Evolutionary conservation across 1,140 invertebrate species (phyloP), one percentile per base, ranked within the genome.

Genomic region (Plectrocnemia conspersa): DNA sequence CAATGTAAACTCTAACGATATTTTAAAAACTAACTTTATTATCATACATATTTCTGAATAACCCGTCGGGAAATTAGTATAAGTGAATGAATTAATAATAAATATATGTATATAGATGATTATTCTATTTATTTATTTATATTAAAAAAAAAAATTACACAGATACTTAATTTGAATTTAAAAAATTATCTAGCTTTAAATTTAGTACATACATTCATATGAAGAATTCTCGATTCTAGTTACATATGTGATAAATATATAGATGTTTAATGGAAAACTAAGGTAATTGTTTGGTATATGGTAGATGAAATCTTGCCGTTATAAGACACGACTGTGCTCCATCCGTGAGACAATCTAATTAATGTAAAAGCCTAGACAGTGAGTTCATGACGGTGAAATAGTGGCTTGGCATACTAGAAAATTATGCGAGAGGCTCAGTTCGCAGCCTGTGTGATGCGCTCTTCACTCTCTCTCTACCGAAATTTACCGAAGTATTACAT

Each of bases 281-380:
- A n/a, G n/a, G 5, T 38, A 38, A 38, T 38, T 38, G 35, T 38
- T 38, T 38, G 35, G 35, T 38, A 38, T 38, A 38, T 5, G n/a
- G n/a, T n/a, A n/a, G n/a, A n/a, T 38, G 35, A 16, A 38, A 38
- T 38, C 35, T 38, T 38, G 4, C 10, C 35, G 35, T 38, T 38
- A 38, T 38, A 38, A 38, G 35, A 38, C 13, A 13, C 35, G 15
- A 10, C 35, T 10, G 35, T 38, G 35, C 35, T 47, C 25, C 23
- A 15, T 59, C 22, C 42, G 25, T 23, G 23, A 48, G 52, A 59
- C 50, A 54, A 59, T 59, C 46, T 42, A 59, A 59, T 59, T 59
- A 59, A 45, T 54, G 44, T 58, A 42, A 53, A 54, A 58, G 56
- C 56, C 50, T 52, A 58, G 50, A 58, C 57, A 50, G 16, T 36